Evolutionary conservation across 2,113 vertebrate species (phyloP), one percentile per base, ranked within the genome.

Genomic region (Nycticorax nycticorax): DNA sequence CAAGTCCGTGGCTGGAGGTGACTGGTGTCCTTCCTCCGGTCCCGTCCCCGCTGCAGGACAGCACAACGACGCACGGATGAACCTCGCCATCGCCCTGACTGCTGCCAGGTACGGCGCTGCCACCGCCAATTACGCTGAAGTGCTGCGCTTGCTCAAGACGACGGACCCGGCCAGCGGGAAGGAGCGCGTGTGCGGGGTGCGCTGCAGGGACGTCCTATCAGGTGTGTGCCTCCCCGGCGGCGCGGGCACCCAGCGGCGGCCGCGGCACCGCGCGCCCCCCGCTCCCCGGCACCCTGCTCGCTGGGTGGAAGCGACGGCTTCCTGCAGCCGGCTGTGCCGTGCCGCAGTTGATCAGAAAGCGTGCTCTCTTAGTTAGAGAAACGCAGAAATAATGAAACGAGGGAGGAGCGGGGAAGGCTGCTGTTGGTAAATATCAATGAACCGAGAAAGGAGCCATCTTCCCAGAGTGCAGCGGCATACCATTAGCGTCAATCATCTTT

Each of bases 41-140:
- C 98, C 97, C 97, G 97, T 97, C 98, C 97, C 98, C 95, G 98
- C 99, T 99, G 98, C 99, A 99, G 99, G 99, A 98, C 99, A 99
- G 96, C 99, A 99, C 98, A 98, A 99, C 82, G 99, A 99, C 83
- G 99, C 99, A 89, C 99, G 98, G 93, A 98, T 99, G 99, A 99
- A 99, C 99, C 98, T 99, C 96, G 97, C 99, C 98, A 98, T 99
- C 95, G 98, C 98, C 84, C 99, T 99, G 96, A 99, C 99, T 85
- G 99, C 99, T 99, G 99, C 99, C 98, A 99, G 99, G 98, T 99
- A 99, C 57, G 98, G 98, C 85, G 98, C 99, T 98, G 99, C 99
- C 99, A 99, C 97, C 92, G 99, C 99, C 98, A 99, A 99, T 98
- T 99, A 99, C 97, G 96, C 98, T 98, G 99, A 99, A 98, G 99